Evolutionary conservation across 2,113 vertebrate species (phyloP), one percentile per base, ranked within the genome.

Genomic region (Panthera leo): DNA sequence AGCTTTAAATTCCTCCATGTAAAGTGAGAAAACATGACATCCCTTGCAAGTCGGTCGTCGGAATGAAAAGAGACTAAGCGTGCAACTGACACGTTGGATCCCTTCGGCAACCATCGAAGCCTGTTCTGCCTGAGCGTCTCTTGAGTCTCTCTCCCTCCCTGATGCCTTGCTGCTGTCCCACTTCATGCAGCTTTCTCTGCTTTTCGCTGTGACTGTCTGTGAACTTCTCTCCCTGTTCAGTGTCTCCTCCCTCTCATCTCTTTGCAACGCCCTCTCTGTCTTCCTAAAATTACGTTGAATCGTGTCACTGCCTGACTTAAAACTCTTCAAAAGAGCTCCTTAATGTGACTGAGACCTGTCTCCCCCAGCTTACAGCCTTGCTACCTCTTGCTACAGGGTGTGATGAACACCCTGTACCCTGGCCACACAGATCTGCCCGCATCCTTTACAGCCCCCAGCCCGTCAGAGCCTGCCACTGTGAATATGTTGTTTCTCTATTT

Each of bases 281-380:
- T 93, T 93, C 83, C 73, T 83, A 75, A 80, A 93, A 71, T n/a
- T 39, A 88, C 45, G 65, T 75, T 9, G 18, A 31, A 91, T 36
- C 3, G 15, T 63, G 48, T 39, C 42, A 11, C 18, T 10, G 18
- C n/a, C 36, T 80, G 27, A 67, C 39, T 65, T 55, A n/a, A 93
- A 76, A 18, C 14, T 31, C 53, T 84, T 27, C 18, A 16, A 70
- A 16, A 70, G 58, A 89, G 3, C 61, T 89, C 67, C 18, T 71
- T 73, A 19, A 10, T 18, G 10, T 67, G 58, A 23, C 25, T 15
- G 67, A 16, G 73, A 75, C 6, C 13, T 84, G 45, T 18, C 42
- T 89, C 18, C 48, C 63, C 1, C 42, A 36, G 39, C 21, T 29
- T 42, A 65, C 10, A 25, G 94, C 36, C n/a, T 82, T 16, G 51